These are phyloP conservation scores for Lophura nycthemera DNA, from an alignment of 2,113 vertebrate species.

Conservation along the genomic window DNA sequence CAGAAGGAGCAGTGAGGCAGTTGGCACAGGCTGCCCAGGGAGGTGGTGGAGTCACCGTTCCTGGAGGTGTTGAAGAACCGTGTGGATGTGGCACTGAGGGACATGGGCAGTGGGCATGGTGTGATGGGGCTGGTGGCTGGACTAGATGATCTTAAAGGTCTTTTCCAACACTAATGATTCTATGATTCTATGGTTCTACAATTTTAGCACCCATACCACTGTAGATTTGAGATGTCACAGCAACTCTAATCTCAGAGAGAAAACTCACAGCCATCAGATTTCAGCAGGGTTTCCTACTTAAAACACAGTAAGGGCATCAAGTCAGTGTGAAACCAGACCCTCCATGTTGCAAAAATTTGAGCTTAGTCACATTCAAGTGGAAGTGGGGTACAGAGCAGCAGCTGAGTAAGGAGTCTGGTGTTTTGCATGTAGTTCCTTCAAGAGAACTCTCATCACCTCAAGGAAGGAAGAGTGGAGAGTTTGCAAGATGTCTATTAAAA, in stretches of 20 bases:
- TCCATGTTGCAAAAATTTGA: background rate
- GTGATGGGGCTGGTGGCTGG: no score
- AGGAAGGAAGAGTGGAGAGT: background rate
- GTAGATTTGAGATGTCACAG: accelerated
- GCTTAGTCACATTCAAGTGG: background rate
- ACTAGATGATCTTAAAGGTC: no score
- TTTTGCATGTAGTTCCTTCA: background rate
- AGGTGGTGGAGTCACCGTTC: no score
- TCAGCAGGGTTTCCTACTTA: background rate
- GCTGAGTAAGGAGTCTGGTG: accelerated
- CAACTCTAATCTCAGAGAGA: background rate
- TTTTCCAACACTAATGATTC: no score
- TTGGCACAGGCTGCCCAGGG: no score
- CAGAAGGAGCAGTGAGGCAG: no score
- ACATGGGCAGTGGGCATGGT: no score
- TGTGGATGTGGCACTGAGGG: no score
- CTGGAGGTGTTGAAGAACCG: no score
- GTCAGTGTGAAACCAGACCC: background rate
- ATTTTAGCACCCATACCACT: accelerated
- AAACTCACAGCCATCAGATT: background rate
- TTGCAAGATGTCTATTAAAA: background rate
- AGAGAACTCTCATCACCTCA: accelerated
- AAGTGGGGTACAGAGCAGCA: background rate
- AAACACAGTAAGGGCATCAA: background rate
- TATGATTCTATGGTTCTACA: no score